Evolutionary conservation across 2,888 invertebrate species (phyloP).

Genomic region (Antitype chi): DNA sequence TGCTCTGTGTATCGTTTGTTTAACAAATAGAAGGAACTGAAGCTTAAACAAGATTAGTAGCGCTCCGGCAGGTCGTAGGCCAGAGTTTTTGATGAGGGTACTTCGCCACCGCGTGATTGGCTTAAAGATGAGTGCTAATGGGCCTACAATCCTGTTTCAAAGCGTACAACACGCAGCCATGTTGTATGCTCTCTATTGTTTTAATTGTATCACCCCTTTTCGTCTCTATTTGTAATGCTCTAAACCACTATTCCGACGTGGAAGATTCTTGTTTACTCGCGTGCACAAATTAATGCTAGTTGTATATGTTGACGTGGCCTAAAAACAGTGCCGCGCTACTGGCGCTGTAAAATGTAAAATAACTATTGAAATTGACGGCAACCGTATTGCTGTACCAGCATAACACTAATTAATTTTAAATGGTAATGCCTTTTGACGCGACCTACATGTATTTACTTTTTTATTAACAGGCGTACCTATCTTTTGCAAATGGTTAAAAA

Average conservation of each 20-base stretch:
- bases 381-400: conserved; percentile 9
- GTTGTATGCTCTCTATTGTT: conserved; percentile 2
- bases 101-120: not conserved
- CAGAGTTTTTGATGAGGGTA: not conserved
- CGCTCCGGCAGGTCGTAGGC: not conserved
- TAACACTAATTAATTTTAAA: conserved; percentile 34
- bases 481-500: conserved; percentile 22
- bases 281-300: conserved; percentile 23
- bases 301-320: not conserved
- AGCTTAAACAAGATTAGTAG: conserved; percentile 7
- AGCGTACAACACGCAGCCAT: conserved; percentile 44
- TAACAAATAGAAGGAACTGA: not conserved
- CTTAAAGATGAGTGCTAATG: not conserved
- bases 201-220: not conserved
- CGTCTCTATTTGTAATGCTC: not conserved
- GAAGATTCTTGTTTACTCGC: conserved; percentile 1
- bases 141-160: not conserved
- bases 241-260: not conserved
- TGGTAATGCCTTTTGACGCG: conserved; percentile 16
- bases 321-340: conserved; percentile 7
- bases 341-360: conserved; percentile 30
- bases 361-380: conserved; percentile 24
- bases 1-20: conserved; percentile 5
- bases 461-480: conserved; percentile 1
- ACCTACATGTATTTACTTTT: conserved; percentile 7